phyloP scores from a whole-genome alignment of 2,797 vertebrate species.

The Macrochelys suwanniensis region DNA sequence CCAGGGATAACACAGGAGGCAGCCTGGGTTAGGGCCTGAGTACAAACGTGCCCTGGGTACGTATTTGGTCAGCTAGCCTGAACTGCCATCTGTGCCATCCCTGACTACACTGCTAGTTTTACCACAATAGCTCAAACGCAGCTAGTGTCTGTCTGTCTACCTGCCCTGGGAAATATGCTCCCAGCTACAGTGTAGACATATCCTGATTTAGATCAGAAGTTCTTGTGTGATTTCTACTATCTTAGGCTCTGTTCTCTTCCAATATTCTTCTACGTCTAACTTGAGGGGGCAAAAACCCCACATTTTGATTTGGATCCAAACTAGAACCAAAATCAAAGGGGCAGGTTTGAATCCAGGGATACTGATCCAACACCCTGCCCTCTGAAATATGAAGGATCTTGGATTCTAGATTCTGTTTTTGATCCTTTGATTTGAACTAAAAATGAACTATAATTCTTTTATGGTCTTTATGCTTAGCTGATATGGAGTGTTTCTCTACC shows the following conservation, averaged over 20 bases:
- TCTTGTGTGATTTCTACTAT: accelerated
- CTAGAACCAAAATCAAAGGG: background rate
- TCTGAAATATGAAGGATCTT: background rate
- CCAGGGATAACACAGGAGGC: background rate
- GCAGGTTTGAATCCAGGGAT: background rate
- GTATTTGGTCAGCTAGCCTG: background rate
- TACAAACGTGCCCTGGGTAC: background rate
- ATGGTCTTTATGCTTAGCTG: background rate
- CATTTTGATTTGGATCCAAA: background rate
- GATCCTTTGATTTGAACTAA: background rate
- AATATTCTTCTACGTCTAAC: background rate
- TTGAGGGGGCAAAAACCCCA: accelerated
- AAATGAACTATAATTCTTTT: background rate
- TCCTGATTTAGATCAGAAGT: background rate
- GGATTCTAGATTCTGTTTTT: background rate
- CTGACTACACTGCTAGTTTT: background rate
- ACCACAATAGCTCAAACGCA: background rate
- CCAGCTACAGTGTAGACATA: background rate
- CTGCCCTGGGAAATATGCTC: background rate
- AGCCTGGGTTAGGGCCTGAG: background rate
- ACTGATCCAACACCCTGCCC: background rate
- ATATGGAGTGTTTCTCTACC: background rate
- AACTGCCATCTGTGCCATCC: background rate
- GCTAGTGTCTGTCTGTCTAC: background rate
- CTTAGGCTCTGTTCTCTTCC: background rate